Base-by-base conservation (phyloP, 1,140 invertebrate genomes). In the Coenobita brevimanus region DNA sequence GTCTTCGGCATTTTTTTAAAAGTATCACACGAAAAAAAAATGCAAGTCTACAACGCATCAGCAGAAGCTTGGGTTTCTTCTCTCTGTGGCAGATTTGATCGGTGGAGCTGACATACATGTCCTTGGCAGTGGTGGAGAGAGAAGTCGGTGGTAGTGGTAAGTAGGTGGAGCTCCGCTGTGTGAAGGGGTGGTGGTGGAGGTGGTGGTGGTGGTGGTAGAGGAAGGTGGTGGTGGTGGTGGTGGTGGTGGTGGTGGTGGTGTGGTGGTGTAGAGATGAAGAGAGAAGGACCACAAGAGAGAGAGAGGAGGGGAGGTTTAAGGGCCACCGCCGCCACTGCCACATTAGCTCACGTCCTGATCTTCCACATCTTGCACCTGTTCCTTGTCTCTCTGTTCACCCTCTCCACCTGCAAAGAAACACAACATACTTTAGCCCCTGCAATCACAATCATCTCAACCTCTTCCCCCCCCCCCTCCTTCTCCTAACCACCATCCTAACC, bases 341-440 rank as follows among this genome's bases (percentile, higher is more conserved):
- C 84, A 87, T 87, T 87, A 87, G 84, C 84, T 87, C 76, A 87
- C 84, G 71, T 87, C 84, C 76, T 87, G 84, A 24, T 87, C 84
- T 33, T 87, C 84, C 84, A 87, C 84, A 80, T 87, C 84, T 67
- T 87, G 84, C 75, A 87, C 75, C 33, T 80, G 84, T 57, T 87
- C 84, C 76, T 87, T 82, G 24, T 82, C 80, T 82, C 80, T 87
- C 64, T 87, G 84, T 30, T 87, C 84, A 8, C 84, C 84, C 62
- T 87, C 84, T 10, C 84, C 84, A 27, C 73, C 84, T 87, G 76
- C 15, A 73, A 80, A 21, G 24, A 21, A 73, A 41, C 27, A 41
- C n/a, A 17, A n/a, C 13, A 24, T 78, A 41, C 21, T 27, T 27
- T 78, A n/a, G 27, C 43, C n/a, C 21, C 17, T 17, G 17, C 15